Base-by-base conservation (phyloP, 2,113 vertebrate genomes). In the Nothoprocta pentlandii region DNA sequence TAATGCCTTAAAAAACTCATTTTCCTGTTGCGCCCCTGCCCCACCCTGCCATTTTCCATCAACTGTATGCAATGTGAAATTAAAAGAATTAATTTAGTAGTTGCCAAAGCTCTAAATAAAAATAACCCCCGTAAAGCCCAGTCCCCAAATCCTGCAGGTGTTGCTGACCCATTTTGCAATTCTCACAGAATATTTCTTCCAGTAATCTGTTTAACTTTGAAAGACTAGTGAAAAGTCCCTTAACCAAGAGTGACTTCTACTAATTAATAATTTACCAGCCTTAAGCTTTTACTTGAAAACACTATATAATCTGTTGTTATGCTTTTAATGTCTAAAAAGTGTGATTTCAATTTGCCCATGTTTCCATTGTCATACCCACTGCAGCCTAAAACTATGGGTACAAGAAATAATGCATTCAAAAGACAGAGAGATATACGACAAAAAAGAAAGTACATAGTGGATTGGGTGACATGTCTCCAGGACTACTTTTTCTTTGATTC, bases 1-100 rank as follows among this genome's bases (percentile, higher is more conserved):
- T 97, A 97, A 97, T 97, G 82, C 46, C 88, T 94, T 78, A 36
- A 47, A 81, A 46, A 44, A 25, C 91, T 59, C 76, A 85, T 94
- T 16, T 58, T 30, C 54, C 14, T 23, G 20, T 49, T 71, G 56
- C 71, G 61, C 56, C 64, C 95, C 96, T 97, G 42, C 15, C 2
- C 47, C 14, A 49, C 49, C 21, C 49, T 26, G 20, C 41, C 85
- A 81, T 7, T 42, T 94, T 90, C 94, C 66, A 88, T 92, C 83
- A 89, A 73, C 95, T 92, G 70, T 88, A 61, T 83, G 88, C 69
- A 86, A 79, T 2, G 22, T 91, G 91, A 96, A 97, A 94, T 80
- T 70, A 95, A 92, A 59, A 95, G 42, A 97, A 96, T 95, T 96
- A 91, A 93, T 97, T 95, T 97, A 96, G 93, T 96, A 93, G 90